Base-by-base conservation (phyloP, 1,140 invertebrate species). In the Hyles vespertilio region DNA sequence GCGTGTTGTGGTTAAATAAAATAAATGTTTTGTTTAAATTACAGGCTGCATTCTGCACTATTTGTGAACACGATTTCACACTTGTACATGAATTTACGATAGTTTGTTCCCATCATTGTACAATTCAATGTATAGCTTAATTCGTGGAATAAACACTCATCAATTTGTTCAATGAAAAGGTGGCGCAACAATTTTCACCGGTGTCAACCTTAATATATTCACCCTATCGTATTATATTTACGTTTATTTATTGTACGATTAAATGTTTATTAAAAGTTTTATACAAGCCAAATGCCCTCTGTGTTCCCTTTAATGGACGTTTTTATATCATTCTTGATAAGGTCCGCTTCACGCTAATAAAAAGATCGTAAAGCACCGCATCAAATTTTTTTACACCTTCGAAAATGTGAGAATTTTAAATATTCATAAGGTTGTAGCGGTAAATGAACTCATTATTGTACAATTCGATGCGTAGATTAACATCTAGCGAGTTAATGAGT, bases 391-490 rank as follows among this genome's bases (percentile, higher is more conserved):
- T 74, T 79, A 74, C 65, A 74, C 72, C 57, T 64, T 52, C 53
- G 59, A 59, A 68, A 67, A 64, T 65, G 56, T 60, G 54, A 58
- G 54, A 54, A 32, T 63, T 70, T 78, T 83, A 72, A 80, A 81
- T 82, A 85, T 85, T 85, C 79, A 82, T 85, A 74, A 77, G 78
- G 44, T 33, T 52, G 57, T 32, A 22, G 56, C 74, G 79, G 79
- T 79, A 80, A 77, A 76, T 73, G 74, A 76, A 73, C 79, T 73
- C 79, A 75, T 82, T 82, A 79, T 55, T 69, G 74, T 69, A 69
- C 69, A 74, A 82, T 77, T 69, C 74, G 71, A 72, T 69, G 74
- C 65, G 69, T 72, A 81, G 83, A 86, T 86, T 75, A 80, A 71
- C 72, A 83, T 86, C 78, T 44, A 48, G 56, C 49, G 58, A 61